Percentiles rank a stretch among this genome's conserved stretches.
Conservation (phyloP, 2,797 vertebrate genomes). For the Urosaurus nigricauda region DNA sequence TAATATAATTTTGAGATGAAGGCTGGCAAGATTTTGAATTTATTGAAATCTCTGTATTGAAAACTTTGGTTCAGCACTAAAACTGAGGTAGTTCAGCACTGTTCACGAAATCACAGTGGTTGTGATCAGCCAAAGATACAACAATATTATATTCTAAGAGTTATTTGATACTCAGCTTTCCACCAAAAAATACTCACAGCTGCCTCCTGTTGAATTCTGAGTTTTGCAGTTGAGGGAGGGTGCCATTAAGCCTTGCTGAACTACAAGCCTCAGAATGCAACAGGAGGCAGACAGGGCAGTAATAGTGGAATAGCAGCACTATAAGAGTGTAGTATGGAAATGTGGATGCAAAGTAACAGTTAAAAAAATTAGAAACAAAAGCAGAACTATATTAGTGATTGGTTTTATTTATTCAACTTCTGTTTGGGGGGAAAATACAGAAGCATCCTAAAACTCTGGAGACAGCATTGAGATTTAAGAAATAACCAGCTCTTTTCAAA, state of each 20-base stretch:
- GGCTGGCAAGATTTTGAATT: background rate
- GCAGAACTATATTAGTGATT: background rate
- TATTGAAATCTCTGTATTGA: background rate
- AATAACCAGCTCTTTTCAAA: background rate
- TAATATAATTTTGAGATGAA: background rate
- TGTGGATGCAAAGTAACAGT: background rate
- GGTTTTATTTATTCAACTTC: background rate
- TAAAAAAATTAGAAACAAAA: background rate
- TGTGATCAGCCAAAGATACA: background rate
- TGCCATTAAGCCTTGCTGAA: too few species aligned
- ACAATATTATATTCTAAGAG: background rate
- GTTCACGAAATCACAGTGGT: too few species aligned
- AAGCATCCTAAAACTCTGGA: background rate
- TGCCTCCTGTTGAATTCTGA: too few species aligned
- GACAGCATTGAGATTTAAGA: background rate
- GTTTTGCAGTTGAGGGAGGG: too few species aligned
- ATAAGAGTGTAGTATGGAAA: too few species aligned
- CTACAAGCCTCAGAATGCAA: too few species aligned
- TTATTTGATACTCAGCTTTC: background rate
- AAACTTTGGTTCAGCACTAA: background rate
- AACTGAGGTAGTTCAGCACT: background rate
- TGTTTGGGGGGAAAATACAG: accelerated
- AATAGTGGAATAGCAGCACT: too few species aligned
- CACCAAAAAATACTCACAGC: background rate
- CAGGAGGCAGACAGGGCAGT: too few species aligned